phyloP scores from a whole-genome alignment of 2,797 vertebrate species.

The Hozukius guyotensis region DNA sequence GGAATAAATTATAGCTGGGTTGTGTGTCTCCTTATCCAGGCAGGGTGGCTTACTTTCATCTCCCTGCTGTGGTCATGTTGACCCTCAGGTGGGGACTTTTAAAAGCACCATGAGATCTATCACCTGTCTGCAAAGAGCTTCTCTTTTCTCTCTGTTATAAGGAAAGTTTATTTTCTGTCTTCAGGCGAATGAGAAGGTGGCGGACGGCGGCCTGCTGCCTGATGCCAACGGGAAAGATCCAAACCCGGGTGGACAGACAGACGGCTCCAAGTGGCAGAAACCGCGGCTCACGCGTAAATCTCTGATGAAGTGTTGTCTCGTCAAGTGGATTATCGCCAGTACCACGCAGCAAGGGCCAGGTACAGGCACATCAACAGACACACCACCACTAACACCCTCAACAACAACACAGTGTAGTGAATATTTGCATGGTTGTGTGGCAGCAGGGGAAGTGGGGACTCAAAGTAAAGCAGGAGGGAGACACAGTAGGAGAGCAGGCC shows the following conservation, averaged over 20 bases:
- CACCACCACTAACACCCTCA: background rate
- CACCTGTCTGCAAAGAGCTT: background rate
- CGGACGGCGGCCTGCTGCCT: conserved; percentile 83
- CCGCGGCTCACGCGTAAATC: conserved; percentile 84
- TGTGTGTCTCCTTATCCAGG: background rate
- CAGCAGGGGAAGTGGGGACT: background rate
- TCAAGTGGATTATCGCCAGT: conserved; percentile 90
- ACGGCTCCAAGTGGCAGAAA: conserved; percentile 85
- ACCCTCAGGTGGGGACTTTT: background rate
- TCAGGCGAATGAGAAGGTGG: conserved; percentile 82
- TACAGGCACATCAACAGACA: conserved; percentile 54
- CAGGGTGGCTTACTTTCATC: background rate
- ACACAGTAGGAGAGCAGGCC: background rate
- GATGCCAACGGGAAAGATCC: conserved; percentile 80
- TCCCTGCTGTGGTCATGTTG: background rate
- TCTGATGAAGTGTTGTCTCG: conserved; percentile 89
- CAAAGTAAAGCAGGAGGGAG: background rate
- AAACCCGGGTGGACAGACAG: conserved; percentile 49
- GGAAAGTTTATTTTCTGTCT: conserved; percentile 7
- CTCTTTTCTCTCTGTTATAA: conserved; percentile 1
- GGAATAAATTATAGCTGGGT: background rate
- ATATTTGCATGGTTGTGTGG: conserved; percentile 8
- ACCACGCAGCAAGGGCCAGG: conserved; percentile 87
- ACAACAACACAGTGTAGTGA: background rate
- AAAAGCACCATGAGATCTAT: background rate